Conservation (phyloP, 1,140 invertebrate species). For the Zaprionus africanus region DNA sequence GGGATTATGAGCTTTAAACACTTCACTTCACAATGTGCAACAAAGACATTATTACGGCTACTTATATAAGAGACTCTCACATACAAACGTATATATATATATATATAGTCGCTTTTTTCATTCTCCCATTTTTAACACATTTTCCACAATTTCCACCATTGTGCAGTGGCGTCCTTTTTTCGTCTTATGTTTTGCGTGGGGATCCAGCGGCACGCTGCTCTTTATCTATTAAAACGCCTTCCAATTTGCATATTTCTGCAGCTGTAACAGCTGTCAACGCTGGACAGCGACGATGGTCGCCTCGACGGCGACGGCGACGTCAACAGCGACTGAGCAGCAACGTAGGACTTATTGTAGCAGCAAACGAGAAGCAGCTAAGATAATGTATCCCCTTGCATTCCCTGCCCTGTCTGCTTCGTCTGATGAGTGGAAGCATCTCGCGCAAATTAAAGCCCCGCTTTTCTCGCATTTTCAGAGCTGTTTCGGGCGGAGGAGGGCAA, state of each 20-base stretch:
- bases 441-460: constrained; percentile 64
- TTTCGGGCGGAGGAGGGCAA: not conserved
- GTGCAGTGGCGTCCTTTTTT: constrained; percentile 67
- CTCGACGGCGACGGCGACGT: constrained; percentile 14
- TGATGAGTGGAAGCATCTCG: constrained; percentile 52
- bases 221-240: constrained; percentile 82
- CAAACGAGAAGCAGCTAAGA: constrained; percentile 57
- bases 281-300: constrained; percentile 48
- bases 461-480: not conserved
- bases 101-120: constrained; percentile 5
- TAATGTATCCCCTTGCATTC: constrained; percentile 52
- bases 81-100: not conserved
- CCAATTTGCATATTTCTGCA: constrained; percentile 82
- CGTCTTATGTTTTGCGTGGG: constrained; percentile 68
- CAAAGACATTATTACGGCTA: constrained; percentile 75
- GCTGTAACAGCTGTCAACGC: constrained; percentile 81
- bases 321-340: constrained; percentile 26
- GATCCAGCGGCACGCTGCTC: constrained; percentile 64
- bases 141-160: constrained; percentile 62
- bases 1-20: constrained; percentile 74
- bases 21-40: constrained; percentile 75
- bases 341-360: constrained; percentile 69
- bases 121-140: constrained; percentile 22
- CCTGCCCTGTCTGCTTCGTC: constrained; percentile 12
- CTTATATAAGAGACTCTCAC: constrained; percentile 26